phyloP scores from a whole-genome alignment of 2,797 vertebrate genomes.

The Neomorphus geoffroyi region DNA sequence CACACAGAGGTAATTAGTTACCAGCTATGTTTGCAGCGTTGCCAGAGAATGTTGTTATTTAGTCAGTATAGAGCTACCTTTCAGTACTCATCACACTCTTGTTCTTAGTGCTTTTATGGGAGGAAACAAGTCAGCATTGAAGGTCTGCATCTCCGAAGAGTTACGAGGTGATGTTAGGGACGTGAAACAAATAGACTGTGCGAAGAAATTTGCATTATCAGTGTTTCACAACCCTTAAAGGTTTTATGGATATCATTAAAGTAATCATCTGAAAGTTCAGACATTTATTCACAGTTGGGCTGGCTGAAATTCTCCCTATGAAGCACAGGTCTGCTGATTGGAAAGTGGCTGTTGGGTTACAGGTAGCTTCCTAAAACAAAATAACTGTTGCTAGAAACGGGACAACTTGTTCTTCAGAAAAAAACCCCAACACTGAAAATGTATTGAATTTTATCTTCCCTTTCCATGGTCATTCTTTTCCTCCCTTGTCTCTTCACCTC shows the following conservation, averaged over 20 bases:
- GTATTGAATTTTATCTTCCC: not conserved
- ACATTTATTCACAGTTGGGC: not conserved
- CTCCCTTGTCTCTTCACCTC: not conserved
- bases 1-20: conserved; percentile 57
- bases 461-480: not conserved
- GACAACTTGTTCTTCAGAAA: not conserved
- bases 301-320: not conserved
- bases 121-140: not conserved
- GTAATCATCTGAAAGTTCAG: not conserved
- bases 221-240: not conserved
- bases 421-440: not conserved
- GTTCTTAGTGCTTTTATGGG: not conserved
- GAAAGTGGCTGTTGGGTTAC: not conserved
- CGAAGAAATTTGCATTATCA: not conserved
- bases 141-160: not conserved
- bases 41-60: not conserved
- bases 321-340: not conserved
- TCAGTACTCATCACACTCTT: not conserved
- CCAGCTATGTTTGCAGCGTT: not conserved
- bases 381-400: not conserved
- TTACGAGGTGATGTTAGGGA: not conserved
- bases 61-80: not conserved
- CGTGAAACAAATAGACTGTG: not conserved
- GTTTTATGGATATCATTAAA: conserved; percentile 16
- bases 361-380: not conserved